phyloP scores from a whole-genome alignment of 2,113 vertebrate genomes.

The Melozone crissalis region DNA sequence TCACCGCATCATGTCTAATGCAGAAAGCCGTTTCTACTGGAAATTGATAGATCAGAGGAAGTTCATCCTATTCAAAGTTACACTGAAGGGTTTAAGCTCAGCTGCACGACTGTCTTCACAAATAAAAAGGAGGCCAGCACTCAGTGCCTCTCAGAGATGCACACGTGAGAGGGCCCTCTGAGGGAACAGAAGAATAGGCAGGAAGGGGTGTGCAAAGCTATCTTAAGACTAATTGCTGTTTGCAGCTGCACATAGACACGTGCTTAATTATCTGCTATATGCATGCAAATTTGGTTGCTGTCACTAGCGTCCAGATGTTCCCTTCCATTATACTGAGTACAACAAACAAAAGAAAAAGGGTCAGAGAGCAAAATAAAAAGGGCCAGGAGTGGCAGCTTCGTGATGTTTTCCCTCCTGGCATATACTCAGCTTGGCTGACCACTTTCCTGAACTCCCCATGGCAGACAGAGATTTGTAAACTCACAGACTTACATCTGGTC shows the following conservation, averaged over 20 bases:
- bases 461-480: neutral
- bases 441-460: neutral
- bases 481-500: neutral
- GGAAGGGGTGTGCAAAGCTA: slow-evolving; percentile 38
- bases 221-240: slow-evolving; percentile 62
- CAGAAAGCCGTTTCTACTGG: neutral
- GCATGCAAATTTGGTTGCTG: slow-evolving; percentile 43
- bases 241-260: slow-evolving; percentile 53
- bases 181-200: neutral
- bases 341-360: neutral
- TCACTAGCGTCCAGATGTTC: slow-evolving; percentile 53
- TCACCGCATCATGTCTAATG: neutral
- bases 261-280: slow-evolving; percentile 60
- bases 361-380: neutral
- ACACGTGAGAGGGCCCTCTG: neutral
- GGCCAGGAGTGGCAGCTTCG: neutral
- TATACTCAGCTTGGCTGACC: neutral
- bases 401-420: neutral
- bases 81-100: neutral
- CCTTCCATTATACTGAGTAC: neutral
- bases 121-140: neutral
- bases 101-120: neutral
- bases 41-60: neutral
- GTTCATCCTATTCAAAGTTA: neutral
- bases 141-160: neutral